Conservation (phyloP, 1,140 invertebrate species). For the Ctenoplectra terminalis region DNA sequence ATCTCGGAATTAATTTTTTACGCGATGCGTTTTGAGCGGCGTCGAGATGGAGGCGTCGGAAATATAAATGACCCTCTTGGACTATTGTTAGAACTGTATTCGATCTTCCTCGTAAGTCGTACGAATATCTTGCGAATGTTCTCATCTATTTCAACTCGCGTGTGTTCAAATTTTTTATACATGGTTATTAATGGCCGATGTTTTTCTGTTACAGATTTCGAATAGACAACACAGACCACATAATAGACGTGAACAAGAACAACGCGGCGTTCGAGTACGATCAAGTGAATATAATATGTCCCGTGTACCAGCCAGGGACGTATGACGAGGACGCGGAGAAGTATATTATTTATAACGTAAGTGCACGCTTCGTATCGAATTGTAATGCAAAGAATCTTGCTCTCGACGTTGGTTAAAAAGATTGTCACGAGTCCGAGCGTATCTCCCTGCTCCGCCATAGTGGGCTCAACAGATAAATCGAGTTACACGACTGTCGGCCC, state of each 20-base stretch:
- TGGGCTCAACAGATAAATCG: constrained; percentile 41
- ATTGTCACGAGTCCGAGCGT: not conserved
- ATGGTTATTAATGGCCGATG: not conserved
- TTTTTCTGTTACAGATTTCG: constrained; percentile 91
- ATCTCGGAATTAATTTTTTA: constrained; percentile 31
- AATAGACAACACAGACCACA: constrained; percentile 98
- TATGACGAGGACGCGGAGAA: constrained; percentile 95
- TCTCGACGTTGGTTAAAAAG: not conserved
- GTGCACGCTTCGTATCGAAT: constrained; percentile 70
- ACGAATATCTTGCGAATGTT: not conserved
- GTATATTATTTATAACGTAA: constrained; percentile 98
- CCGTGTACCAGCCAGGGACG: constrained; percentile 93
- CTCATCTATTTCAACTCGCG: not conserved
- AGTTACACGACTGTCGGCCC: constrained; percentile 31
- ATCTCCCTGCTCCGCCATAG: not conserved
- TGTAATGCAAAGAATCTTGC: not conserved
- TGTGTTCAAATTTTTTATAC: not conserved
- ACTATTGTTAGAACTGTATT: constrained; percentile 28
- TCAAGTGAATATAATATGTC: constrained; percentile 97
- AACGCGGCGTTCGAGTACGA: constrained; percentile 97
- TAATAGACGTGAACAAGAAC: constrained; percentile 97
- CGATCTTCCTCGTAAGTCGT: too few species aligned
- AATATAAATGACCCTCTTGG: not conserved
- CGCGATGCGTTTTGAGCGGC: not conserved
- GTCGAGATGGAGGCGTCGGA: not conserved